Percentiles rank a stretch among this genome's conserved stretches.
These are phyloP conservation scores for Caenorhabditis sp. DNA, from an alignment of 2,888 invertebrate genomes.

Conservation along the genomic window DNA sequence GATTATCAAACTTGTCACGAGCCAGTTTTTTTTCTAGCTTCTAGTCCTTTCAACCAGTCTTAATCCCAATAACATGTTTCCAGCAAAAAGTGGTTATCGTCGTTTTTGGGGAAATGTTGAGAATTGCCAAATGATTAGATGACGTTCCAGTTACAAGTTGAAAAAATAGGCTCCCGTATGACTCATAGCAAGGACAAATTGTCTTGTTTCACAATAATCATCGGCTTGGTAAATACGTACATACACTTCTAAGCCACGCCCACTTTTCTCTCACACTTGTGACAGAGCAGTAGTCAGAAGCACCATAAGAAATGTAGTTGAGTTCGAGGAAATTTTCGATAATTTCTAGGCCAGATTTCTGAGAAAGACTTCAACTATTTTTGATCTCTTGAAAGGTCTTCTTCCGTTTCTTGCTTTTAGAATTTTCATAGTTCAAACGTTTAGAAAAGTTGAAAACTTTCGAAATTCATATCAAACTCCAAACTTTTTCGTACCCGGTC, in stretches of 20 bases:
- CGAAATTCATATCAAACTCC: no score
- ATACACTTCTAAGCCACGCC: slow-evolving; percentile 39
- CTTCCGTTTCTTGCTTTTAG: no score
- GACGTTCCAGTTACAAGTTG: not conserved
- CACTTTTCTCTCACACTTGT: not conserved
- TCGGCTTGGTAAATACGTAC: not conserved
- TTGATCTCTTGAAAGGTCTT: no score
- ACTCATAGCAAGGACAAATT: not conserved
- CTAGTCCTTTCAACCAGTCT: not conserved
- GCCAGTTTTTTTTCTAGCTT: not conserved
- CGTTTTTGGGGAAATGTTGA: no score
- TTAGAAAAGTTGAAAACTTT: no score
- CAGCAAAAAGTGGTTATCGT: not conserved
- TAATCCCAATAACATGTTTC: not conserved
- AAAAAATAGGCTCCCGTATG: not conserved
- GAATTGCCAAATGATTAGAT: not conserved
- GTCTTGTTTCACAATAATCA: slow-evolving; percentile 1
- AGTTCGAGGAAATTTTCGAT: not conserved
- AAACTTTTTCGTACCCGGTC: no score
- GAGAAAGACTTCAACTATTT: no score
- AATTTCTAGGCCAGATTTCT: no score
- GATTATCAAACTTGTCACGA: no score
- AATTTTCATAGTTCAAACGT: no score
- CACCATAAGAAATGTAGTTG: not conserved
- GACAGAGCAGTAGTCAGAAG: not conserved